Conservation (phyloP, 2,797 vertebrate species). For the Hypotaenidia philippensis region DNA sequence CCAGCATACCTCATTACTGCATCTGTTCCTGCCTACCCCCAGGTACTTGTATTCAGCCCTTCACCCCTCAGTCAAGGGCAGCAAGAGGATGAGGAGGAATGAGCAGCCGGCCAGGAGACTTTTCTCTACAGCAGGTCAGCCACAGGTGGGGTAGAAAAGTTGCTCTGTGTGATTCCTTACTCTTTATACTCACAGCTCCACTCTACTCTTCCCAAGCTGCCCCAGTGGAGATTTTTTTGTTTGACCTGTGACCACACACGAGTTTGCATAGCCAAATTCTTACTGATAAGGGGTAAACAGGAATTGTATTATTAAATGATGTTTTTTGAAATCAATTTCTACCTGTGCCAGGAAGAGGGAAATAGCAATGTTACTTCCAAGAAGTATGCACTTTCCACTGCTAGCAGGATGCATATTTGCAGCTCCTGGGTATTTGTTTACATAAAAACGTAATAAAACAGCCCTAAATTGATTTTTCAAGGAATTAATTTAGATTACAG, state of each 20-base stretch:
- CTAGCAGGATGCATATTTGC: neutral
- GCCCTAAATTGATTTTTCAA: slow-evolving; percentile 11
- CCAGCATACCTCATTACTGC: fast-evolving
- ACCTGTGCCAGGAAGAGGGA: neutral
- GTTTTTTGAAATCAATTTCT: neutral
- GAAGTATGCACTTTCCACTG: neutral
- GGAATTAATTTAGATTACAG: neutral
- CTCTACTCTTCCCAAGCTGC: neutral
- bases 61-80: neutral
- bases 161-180: neutral
- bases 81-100: neutral
- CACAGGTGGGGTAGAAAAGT: fast-evolving
- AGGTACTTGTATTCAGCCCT: neutral
- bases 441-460: slow-evolving; percentile 9
- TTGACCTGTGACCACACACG: neutral
- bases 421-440: neutral
- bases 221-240: neutral
- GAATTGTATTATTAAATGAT: neutral
- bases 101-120: neutral
- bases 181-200: neutral
- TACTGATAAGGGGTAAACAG: neutral
- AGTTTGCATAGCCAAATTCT: neutral
- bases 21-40: neutral
- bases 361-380: neutral
- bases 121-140: neutral